Evolutionary conservation across 1,140 invertebrate genomes (phyloP).

Genomic region (Stegodyphus dumicola): DNA sequence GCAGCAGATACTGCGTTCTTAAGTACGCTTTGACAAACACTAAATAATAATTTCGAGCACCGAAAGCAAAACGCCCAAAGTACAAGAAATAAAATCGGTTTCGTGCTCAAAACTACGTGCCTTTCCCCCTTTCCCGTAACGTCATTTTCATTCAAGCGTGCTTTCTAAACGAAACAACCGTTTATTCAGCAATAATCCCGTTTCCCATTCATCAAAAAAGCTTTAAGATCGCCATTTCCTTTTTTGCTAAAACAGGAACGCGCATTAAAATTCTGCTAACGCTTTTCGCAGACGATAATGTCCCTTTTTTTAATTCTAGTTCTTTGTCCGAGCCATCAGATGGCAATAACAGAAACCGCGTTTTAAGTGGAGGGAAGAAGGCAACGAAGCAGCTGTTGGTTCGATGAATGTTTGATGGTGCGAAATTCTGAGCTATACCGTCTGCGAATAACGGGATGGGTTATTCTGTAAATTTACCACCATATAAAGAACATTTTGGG

Average conservation of each 20-base stretch:
- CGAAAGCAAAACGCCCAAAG: no score
- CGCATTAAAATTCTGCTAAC: slow-evolving; percentile 48
- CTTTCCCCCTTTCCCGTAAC: no score
- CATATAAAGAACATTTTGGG: no score
- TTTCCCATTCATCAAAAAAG: slow-evolving; percentile 43
- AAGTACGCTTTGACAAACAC: no score
- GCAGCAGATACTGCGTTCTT: no score
- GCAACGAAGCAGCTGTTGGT: background rate
- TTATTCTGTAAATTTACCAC: no score
- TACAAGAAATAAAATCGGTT: no score
- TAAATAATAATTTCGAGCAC: no score
- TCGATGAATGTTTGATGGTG: slow-evolving; percentile 5
- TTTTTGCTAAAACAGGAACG: background rate
- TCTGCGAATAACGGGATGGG: no score
- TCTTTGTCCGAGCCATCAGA: background rate
- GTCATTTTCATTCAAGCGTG: no score
- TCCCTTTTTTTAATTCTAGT: background rate
- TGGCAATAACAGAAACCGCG: slow-evolving; percentile 22
- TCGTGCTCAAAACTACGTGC: no score
- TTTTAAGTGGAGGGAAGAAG: background rate
- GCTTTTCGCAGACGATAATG: slow-evolving; percentile 15
- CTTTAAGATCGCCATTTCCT: background rate
- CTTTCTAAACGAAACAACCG: background rate
- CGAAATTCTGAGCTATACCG: background rate
- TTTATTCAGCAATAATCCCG: slow-evolving; percentile 52